Conservation (phyloP, 1,140 invertebrate species). For the Cyclina sinensis region DNA sequence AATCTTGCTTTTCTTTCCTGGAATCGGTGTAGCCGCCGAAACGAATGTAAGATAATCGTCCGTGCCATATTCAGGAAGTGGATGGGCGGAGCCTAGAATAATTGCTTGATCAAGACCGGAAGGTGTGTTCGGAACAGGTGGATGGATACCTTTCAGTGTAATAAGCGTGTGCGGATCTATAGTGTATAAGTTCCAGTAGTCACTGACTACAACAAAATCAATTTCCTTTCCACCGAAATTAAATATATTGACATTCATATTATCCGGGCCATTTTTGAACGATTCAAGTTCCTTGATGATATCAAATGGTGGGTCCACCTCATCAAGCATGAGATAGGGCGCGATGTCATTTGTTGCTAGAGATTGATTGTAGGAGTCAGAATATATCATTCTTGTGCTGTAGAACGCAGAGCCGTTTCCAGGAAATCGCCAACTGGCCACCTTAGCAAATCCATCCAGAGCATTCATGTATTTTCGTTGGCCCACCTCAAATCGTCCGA, state of each 20-base stretch:
- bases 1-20: slow-evolving; percentile 71
- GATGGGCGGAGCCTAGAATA: slow-evolving; percentile 81
- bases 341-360: slow-evolving; percentile 74
- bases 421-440: slow-evolving; percentile 78
- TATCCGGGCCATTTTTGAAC: slow-evolving; percentile 79
- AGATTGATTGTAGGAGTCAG: slow-evolving; percentile 78
- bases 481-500: slow-evolving; percentile 80
- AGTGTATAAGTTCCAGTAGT: slow-evolving; percentile 82
- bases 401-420: slow-evolving; percentile 77
- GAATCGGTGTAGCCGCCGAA: slow-evolving; percentile 73
- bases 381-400: slow-evolving; percentile 77
- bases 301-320: slow-evolving; percentile 75
- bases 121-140: neutral
- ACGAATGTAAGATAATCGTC: slow-evolving; percentile 76
- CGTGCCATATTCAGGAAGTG: slow-evolving; percentile 78
- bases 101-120: slow-evolving; percentile 67
- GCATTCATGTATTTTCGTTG: slow-evolving; percentile 73
- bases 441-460: slow-evolving; percentile 82
- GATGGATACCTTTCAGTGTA: slow-evolving; percentile 66
- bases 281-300: slow-evolving; percentile 73
- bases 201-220: slow-evolving; percentile 78
- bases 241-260: slow-evolving; percentile 83
- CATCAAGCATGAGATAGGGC: slow-evolving; percentile 79
- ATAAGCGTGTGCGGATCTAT: slow-evolving; percentile 72
- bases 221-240: slow-evolving; percentile 56